Base-by-base conservation (phyloP, 2,797 vertebrate genomes). In the Ceyx erithaca region DNA sequence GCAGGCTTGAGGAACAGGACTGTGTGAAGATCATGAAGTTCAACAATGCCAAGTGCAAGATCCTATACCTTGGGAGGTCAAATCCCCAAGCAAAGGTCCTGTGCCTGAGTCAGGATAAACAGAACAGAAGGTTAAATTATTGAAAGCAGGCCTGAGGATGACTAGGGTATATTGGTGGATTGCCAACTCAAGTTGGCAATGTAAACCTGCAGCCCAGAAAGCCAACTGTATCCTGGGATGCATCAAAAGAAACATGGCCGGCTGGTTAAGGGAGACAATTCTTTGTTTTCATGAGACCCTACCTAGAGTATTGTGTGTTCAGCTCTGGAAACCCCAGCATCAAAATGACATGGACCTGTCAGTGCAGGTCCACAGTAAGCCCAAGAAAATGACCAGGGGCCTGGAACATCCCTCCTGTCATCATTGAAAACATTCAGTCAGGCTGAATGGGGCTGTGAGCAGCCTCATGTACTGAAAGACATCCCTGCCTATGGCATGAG, bases 401-500 rank as follows among this genome's bases (percentile, higher is more conserved):
- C 2, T 71, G 13, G 8, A 48, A 41, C 11, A 63, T 21, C n/a
- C 15, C 48, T 20, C 26, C 26, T 46, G 7, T 16, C 45, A 55
- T 10, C 28, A 45, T 0, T 30, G 9, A 9, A 90, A 81, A 14
- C 7, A 4, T 19, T 70, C 16, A 9, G 52, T 22, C 40, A 80
- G 4, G 1, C 0, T 68, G 55, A 14, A 31, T 1, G 5, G 11
- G 13, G 8, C 46, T 89, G 80, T 57, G 35, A 77, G 26, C 10
- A 83, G 45, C 26, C 6, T 6, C 8, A 63, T 21, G 25, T 68
- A 48, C 31, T 33, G 30, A 62, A 69, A 81, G 9, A 30, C 4
- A 15, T 15, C 18, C 33, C 40, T 43, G 7, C 4, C 1, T 5
- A 54, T 2, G 3, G 21, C 28, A 20, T 10, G 12, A 2, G 2